Conservation (phyloP, 53 echinoderm and acorn worm species). For the Crossaster papposus region DNA sequence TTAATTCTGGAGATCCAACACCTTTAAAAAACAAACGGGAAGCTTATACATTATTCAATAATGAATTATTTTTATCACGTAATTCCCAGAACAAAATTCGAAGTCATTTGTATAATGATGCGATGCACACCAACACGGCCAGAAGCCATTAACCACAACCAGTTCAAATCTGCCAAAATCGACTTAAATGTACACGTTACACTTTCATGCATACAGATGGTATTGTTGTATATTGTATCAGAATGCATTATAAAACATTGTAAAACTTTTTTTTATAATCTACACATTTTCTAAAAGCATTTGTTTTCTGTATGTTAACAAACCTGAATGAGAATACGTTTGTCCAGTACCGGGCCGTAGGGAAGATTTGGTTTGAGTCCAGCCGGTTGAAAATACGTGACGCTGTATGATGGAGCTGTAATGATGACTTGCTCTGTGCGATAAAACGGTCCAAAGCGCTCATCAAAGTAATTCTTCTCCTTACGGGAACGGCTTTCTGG, state of each 20-base stretch:
- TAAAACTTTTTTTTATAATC: too few species aligned
- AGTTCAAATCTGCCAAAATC: too few species aligned
- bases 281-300: not conserved
- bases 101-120: too few species aligned
- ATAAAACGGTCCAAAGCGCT: conserved; percentile 91
- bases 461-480: conserved; percentile 95
- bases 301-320: not conserved
- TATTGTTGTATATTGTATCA: too few species aligned
- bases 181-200: too few species aligned
- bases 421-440: conserved; percentile 93
- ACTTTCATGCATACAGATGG: too few species aligned
- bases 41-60: too few species aligned
- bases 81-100: too few species aligned
- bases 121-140: too few species aligned
- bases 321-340: conserved; percentile 83
- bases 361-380: conserved; percentile 6
- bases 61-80: too few species aligned
- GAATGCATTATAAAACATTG: too few species aligned
- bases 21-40: conserved; percentile 62
- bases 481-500: conserved; percentile 81
- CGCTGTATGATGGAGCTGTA: conserved; percentile 67
- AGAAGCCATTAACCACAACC: too few species aligned
- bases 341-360: conserved; percentile 75
- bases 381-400: conserved; percentile 35
- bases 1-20: conserved; percentile 75